Evolutionary conservation across 2,113 vertebrate genomes (phyloP), one percentile per base, ranked within the genome.

Genomic region (Echinops telfairi): DNA sequence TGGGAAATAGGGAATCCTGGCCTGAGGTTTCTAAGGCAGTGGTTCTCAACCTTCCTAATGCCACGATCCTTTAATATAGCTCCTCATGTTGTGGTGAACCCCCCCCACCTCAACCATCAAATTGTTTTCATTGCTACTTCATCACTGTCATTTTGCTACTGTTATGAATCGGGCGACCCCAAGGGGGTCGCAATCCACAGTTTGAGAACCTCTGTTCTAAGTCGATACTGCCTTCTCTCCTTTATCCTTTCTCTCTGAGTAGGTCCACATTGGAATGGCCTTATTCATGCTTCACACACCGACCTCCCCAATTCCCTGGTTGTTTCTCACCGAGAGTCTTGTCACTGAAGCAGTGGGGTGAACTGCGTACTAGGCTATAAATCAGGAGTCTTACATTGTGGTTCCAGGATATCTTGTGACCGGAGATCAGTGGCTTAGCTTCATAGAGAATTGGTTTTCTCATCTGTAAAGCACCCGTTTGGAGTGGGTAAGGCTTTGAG

Each of bases 321-420:
- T 38, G 0, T 20, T 23, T 31, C 8, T n/a, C 23, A 27, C 6
- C 4, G 4, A 58, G 2, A 17, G 7, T 19, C 1, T 22, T 40
- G 29, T 43, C 76, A 38, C 14, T 70, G 60, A 29, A 36, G 12
- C 5, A 38, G 22, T 1, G 0, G 43, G 15, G 4, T 1, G 22
- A 33, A 5, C 27, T 31, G 10, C 20, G 1, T 0, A 4, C 40
- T 15, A 1, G 68, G 15, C 0, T 58, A 33, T 15, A 29, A 76
- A 23, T 62, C 53, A 3, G 29, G 15, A 70, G 15, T 22, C 10
- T 15, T 25, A 29, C 6, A 1, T 22, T 22, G 11, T 31, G 11
- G 22, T 23, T 19, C n/a, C 2, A 5, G 19, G 1, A 7, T 22
- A 2, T 6, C 47, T 3, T 2, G 29, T 20, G 66, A 31, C 31